phyloP scores from a whole-genome alignment of 2,797 vertebrate genomes.

The Fistularia tabacaria region DNA sequence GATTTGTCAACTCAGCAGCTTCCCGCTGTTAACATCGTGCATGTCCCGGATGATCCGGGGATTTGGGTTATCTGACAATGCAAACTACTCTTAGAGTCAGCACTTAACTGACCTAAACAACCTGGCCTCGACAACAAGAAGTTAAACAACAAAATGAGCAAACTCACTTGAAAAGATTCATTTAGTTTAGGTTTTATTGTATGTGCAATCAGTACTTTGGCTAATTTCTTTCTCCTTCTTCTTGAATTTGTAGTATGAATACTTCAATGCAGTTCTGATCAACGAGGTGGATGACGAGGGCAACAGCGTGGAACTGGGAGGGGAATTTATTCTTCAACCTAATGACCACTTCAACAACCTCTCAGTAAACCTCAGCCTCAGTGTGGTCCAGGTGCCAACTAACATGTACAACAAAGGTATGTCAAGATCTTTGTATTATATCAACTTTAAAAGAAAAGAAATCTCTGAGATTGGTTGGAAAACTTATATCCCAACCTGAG shows the following conservation, averaged over 20 bases:
- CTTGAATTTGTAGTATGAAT: slow-evolving; percentile 84
- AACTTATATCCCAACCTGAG: too few species aligned
- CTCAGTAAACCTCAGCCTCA: slow-evolving; percentile 95
- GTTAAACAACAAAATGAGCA: slow-evolving; percentile 2
- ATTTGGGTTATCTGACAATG: slow-evolving; percentile 47
- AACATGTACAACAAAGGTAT: slow-evolving; percentile 99
- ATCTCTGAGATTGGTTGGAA: too few species aligned
- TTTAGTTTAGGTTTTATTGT: background rate
- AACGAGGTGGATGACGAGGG: slow-evolving; percentile 93
- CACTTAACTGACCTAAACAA: slow-evolving; percentile 33
- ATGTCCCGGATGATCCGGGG: slow-evolving; percentile 48
- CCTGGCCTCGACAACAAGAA: slow-evolving; percentile 21
- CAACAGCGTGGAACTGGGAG: slow-evolving; percentile 89
- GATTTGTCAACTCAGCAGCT: slow-evolving; percentile 59
- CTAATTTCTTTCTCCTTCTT: slow-evolving; percentile 37
- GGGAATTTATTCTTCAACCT: slow-evolving; percentile 92
- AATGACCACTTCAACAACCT: slow-evolving; percentile 98
- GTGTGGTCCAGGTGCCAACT: slow-evolving; percentile 96
- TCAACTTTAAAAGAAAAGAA: too few species aligned
- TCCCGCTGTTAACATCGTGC: slow-evolving; percentile 37
- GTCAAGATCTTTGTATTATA: slow-evolving; percentile 12
- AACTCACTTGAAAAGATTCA: slow-evolving; percentile 4
- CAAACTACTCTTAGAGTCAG: slow-evolving; percentile 47
- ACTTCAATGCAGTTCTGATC: slow-evolving; percentile 97
- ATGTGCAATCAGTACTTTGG: slow-evolving; percentile 16